phyloP scores from a whole-genome alignment of 2,797 vertebrate genomes.

The Halcyon leucocephala region DNA sequence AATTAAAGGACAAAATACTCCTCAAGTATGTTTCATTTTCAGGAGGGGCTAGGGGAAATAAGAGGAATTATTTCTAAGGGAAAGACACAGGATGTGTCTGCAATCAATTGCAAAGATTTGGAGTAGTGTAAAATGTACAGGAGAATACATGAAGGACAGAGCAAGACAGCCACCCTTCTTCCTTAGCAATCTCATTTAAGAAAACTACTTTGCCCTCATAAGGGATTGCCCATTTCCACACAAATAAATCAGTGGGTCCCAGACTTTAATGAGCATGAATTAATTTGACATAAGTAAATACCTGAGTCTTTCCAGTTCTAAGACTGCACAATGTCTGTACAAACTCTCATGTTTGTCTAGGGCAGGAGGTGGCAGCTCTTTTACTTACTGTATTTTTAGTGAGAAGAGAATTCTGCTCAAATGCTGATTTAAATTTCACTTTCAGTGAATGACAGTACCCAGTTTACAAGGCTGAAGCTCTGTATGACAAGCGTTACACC shows the following conservation, averaged over 20 bases:
- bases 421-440: slow-evolving; percentile 7
- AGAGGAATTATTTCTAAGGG: slow-evolving; percentile 14
- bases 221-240: background rate
- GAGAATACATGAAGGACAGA: background rate
- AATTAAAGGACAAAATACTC: slow-evolving; percentile 63
- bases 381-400: background rate
- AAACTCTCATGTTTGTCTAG: background rate
- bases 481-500: background rate
- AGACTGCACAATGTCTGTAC: background rate
- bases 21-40: slow-evolving; percentile 32
- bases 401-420: background rate
- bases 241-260: background rate
- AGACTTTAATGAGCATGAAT: background rate
- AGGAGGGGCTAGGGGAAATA: background rate
- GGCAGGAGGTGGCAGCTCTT: background rate
- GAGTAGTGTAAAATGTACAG: background rate
- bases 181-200: background rate
- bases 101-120: background rate
- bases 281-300: background rate
- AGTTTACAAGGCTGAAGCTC: background rate
- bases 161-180: background rate
- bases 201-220: background rate
- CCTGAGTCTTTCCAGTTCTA: background rate
- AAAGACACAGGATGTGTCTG: background rate
- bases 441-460: background rate